phyloP scores from a whole-genome alignment of 37 sponge, comb jelly and placozoan genomes.

The Lycopodina hypogea region DNA sequence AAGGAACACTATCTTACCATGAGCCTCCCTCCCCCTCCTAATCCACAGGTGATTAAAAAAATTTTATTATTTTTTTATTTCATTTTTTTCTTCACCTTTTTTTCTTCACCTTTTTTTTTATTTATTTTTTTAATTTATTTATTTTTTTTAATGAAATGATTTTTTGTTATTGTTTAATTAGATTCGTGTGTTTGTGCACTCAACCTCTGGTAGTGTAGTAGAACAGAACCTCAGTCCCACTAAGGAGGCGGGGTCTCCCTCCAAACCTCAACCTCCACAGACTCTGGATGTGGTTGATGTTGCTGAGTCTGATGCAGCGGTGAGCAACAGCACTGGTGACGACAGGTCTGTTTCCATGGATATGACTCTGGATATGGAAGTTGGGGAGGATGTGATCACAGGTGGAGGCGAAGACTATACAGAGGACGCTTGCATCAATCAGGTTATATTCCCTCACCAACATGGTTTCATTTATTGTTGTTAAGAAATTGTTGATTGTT shows the following conservation, averaged over 20 bases:
- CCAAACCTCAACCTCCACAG: background rate
- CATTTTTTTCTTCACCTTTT: no score
- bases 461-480: no score
- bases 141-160: no score
- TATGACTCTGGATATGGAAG: conserved; percentile 28
- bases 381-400: background rate
- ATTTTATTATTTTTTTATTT: no score
- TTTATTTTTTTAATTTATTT: no score
- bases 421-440: background rate
- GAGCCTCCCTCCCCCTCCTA: no score
- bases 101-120: no score
- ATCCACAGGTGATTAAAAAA: no score
- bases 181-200: conserved; percentile 59
- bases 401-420: background rate
- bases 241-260: conserved; percentile 1
- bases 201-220: conserved; percentile 34
- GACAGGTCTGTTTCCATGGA: conserved; percentile 49
- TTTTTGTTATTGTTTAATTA: background rate
- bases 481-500: no score
- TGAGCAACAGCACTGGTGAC: conserved; percentile 4
- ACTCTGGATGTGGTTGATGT: background rate
- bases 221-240: conserved; percentile 28
- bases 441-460: no score
- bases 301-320: background rate
- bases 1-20: no score